Evolutionary conservation across 2,888 invertebrate genomes (phyloP), one percentile per base, ranked within the genome.

Genomic region (Venusia cambrica): DNA sequence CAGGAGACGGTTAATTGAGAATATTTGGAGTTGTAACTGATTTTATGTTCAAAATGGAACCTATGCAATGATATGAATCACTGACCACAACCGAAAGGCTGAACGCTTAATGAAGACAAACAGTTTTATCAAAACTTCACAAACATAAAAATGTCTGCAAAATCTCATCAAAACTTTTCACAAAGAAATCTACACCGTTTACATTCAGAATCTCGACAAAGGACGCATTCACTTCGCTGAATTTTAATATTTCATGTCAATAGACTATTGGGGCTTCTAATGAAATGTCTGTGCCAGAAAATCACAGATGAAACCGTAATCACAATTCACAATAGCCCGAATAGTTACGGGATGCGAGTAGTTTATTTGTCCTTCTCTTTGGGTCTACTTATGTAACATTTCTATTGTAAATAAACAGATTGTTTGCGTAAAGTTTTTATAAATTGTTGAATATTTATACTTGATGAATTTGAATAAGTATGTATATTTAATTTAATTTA

Each of bases 181-280:
- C 15, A 45, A 47, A 31, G 38, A 31, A 36, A 19, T 21, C 35
- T 25, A 18, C 26, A 37, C 29, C 17, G 38, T 41, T 41, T 36
- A 43, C 34, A 43, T 33, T 30, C 30, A 35, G 18, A 37, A 32
- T 26, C 40, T 24, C 31, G 32, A 27, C 44, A 44, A 44, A 36
- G 35, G 34, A 27, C 4, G 5, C 19, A 13, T 15, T 40, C 37
- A 51, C 48, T 51, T 42, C 31, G 48, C 28, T 38, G 46, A 45
- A 44, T 48, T 54, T 54, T 54, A 54, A 54, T 54, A 54, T 49
- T 49, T 49, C 46, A 32, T 43, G 46, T 51, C 51, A 51, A 54
- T 54, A 51, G 49, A 31, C 34, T 31, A 40, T 40, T 40, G 31
- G 26, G 18, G 19, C 14, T 8, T 15, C 11, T 38, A 50, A 47